These are phyloP conservation scores for Cebidichthys violaceus DNA, from an alignment of 2,113 vertebrate species.

Conservation along the genomic window DNA sequence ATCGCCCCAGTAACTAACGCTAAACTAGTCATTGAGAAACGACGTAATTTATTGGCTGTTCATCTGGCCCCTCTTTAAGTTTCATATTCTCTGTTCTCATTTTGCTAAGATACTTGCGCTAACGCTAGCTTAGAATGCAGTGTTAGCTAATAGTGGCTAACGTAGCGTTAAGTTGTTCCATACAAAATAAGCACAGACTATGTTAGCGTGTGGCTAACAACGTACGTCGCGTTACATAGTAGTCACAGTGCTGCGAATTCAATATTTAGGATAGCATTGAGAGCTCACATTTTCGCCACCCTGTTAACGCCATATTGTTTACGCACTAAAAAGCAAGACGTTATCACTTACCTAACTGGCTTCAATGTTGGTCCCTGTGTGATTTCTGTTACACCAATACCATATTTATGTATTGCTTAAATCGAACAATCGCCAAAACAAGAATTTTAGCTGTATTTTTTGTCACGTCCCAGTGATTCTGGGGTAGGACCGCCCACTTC, in stretches of 20 bases:
- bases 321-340: neutral
- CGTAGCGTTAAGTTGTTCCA: neutral
- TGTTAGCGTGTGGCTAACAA: neutral
- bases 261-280: neutral
- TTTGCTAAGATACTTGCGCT: neutral
- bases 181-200: no score
- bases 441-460: no score
- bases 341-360: constrained; percentile 41
- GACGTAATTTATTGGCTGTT: no score
- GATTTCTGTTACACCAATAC: neutral
- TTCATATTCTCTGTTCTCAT: no score
- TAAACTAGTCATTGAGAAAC: neutral
- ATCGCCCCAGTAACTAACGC: neutral
- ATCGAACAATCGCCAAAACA: rapidly evolving
- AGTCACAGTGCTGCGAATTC: neutral
- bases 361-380: neutral
- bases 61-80: neutral
- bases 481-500: constrained; percentile 57
- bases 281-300: neutral
- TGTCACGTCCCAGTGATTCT: neutral
- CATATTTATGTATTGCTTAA: neutral
- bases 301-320: constrained; percentile 34
- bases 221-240: neutral
- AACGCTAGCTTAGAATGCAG: neutral
- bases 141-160: neutral